Conservation (phyloP, 2,797 vertebrate species). For the Botia kubotai region DNA sequence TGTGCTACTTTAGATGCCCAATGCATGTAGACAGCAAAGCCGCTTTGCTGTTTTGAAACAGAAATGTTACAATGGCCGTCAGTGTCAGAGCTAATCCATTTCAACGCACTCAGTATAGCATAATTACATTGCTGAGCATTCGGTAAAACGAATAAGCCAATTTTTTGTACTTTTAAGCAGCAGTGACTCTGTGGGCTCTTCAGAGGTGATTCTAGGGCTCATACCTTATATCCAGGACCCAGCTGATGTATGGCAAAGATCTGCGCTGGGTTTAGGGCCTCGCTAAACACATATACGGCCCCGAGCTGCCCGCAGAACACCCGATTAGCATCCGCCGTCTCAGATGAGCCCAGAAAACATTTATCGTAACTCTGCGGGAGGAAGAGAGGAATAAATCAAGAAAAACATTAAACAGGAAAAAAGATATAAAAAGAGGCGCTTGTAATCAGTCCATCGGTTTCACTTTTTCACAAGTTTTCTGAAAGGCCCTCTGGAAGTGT, state of each 20-base stretch:
- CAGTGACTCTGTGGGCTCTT: background rate
- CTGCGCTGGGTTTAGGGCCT: conserved; percentile 97
- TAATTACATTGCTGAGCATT: too few species aligned
- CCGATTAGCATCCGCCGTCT: conserved; percentile 96
- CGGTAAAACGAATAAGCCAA: too few species aligned
- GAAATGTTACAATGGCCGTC: background rate
- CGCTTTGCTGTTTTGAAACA: background rate
- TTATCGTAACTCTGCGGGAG: conserved; percentile 93
- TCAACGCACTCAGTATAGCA: background rate
- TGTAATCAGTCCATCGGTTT: conserved; percentile 15
- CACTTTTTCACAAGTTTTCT: background rate
- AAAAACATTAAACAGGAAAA: conserved; percentile 47
- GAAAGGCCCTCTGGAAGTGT: conserved; percentile 17
- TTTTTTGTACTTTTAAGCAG: background rate
- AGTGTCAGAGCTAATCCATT: conserved; percentile 4
- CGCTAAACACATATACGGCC: conserved; percentile 96
- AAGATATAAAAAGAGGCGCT: background rate
- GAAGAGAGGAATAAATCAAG: conserved; percentile 57
- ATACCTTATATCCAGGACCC: conserved; percentile 97
- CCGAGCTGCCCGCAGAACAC: conserved; percentile 98
- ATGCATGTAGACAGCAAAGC: background rate
- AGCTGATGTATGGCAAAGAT: conserved; percentile 99
- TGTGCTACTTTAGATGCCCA: background rate
- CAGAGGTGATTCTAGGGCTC: conserved; percentile 14
- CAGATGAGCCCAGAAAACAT: conserved; percentile 98